Evolutionary conservation across 2,113 vertebrate species (phyloP), one percentile per base, ranked within the genome.

Genomic region (Oreochromis niloticus): DNA sequence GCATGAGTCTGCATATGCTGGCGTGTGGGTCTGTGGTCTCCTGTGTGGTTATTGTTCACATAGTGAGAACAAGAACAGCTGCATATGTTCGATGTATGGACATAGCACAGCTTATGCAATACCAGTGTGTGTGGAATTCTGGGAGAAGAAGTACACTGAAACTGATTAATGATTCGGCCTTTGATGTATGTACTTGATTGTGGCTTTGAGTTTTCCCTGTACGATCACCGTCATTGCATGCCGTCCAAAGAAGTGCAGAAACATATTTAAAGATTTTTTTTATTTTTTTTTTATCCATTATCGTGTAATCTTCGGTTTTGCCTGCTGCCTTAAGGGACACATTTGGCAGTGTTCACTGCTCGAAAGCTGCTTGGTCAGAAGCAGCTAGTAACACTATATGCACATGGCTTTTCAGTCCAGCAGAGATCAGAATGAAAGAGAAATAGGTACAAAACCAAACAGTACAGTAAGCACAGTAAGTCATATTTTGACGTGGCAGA

Each of bases 31-130:
- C 12, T 87, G 66, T 55, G 27, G 66, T 24, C 82, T 61, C n/a
- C 7, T 73, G 87, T 92, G 87, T 80, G 85, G 78, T 73, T 81
- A 87, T 75, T 85, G 86, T 88, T 80, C 54, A 9, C 75, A 88
- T 39, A 52, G 57, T 54, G 79, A 59, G 71, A 82, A 85, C n/a
- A 16, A 85, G 63, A 89, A 87, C 85, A 90, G 85, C 86, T 90
- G 73, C 88, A 66, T 82, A 89, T 78, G 46, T 78, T 78, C 17
- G 3, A n/a, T 78, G 27, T 52, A 52, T 78, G 73, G 73, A 34
- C 66, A 66, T 84, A 80, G 16, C 36, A 43, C 63, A 16, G 59
- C 12, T 56, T 9, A 17, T 56, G 34, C 46, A 56, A 19, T 32
- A 30, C 1, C 22, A 78, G 75, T 13, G 81, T 84, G 71, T 89